Conservation (phyloP, 35 echinoderm and acorn worm genomes). For the Lytechinus pictus region DNA sequence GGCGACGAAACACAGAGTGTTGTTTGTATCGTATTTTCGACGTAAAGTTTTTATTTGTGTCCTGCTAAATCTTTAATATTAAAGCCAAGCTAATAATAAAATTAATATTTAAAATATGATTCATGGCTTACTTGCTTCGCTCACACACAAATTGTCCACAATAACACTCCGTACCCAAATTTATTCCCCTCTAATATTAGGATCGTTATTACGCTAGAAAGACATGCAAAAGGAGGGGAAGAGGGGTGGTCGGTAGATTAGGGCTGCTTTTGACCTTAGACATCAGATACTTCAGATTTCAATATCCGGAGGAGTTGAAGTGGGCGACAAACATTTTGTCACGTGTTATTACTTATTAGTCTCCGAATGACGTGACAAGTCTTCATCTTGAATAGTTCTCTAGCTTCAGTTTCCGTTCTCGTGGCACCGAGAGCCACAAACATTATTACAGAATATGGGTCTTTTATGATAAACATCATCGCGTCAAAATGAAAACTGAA, state of each 20-base stretch:
- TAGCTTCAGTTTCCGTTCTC: not conserved
- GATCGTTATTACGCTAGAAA: no score
- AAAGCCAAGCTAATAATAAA: no score
- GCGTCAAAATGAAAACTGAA: not conserved
- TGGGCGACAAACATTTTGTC: constrained; percentile 17
- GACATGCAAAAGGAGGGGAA: not conserved
- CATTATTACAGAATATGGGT: not conserved
- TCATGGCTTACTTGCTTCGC: no score
- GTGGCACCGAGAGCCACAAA: not conserved
- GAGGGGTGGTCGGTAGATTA: not conserved
- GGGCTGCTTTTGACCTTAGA: not conserved
- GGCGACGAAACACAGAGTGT: no score
- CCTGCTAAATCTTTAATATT: no score
- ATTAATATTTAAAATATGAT: no score
- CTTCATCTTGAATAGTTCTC: not conserved
- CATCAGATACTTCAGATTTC: not conserved
- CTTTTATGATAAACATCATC: not conserved
- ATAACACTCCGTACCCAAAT: no score
- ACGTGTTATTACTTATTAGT: not conserved
- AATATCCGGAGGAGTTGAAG: not conserved
- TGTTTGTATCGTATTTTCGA: no score
- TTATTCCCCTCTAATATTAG: no score
- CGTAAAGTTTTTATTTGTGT: no score
- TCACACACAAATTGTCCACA: no score
- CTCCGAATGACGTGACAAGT: not conserved